Evolutionary conservation across 2,797 vertebrate species (phyloP).

Genomic region (Myotis myotis): DNA sequence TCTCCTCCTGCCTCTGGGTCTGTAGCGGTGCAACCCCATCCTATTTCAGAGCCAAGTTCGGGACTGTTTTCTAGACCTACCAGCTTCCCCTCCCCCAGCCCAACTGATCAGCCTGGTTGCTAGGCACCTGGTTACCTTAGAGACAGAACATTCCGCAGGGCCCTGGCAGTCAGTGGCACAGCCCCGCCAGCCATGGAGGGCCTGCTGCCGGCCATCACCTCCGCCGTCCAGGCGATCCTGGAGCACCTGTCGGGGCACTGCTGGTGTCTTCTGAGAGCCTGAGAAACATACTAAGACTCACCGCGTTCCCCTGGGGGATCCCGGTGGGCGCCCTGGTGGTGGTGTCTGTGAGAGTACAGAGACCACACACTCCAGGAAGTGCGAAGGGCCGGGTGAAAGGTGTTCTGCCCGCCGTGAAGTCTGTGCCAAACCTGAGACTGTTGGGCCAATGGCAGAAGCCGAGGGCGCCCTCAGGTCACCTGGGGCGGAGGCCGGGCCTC

Average conservation of each 20-base stretch:
- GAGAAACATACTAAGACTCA: not conserved
- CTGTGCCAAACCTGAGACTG: accelerated
- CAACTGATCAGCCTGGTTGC: not conserved
- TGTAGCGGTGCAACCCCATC: accelerated
- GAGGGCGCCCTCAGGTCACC: accelerated
- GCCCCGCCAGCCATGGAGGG: not conserved
- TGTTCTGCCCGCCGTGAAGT: accelerated
- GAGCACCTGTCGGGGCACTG: not conserved
- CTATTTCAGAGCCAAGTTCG: not conserved
- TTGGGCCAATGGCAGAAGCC: accelerated
- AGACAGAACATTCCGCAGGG: not conserved
- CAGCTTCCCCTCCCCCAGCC: not conserved
- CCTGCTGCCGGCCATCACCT: accelerated
- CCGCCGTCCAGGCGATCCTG: not conserved
- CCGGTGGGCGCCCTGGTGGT: not conserved
- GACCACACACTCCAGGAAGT: accelerated
- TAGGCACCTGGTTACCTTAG: too few relatives aligned
- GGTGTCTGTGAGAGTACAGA: not conserved
- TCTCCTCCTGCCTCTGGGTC: not conserved
- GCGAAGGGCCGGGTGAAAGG: not conserved
- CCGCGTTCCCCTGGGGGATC: not conserved
- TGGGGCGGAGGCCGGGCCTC: accelerated
- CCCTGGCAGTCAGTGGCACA: not conserved
- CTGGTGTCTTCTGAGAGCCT: not conserved
- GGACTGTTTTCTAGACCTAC: not conserved